Percentiles rank a stretch among this genome's conserved stretches.
phyloP scores from a whole-genome alignment of 2,113 vertebrate species.

The Macaca mulatta region DNA sequence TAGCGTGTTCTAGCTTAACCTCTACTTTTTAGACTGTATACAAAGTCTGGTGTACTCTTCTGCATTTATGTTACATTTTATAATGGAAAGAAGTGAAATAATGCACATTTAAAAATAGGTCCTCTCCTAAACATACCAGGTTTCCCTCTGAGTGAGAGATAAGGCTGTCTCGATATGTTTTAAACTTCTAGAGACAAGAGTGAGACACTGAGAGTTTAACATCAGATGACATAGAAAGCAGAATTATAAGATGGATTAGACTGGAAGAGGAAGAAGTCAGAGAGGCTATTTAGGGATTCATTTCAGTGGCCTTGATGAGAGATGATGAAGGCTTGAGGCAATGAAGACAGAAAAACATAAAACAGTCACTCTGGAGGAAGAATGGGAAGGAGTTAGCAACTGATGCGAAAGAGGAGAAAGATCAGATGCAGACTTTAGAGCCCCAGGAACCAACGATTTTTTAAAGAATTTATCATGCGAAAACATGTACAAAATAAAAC shows the following conservation, averaged over 20 bases:
- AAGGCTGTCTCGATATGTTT: not conserved
- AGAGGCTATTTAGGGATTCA: not conserved
- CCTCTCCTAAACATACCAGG: not conserved
- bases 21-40: not conserved
- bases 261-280: conserved; percentile 24
- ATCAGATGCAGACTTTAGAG: not conserved
- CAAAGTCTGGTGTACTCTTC: not conserved
- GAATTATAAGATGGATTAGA: not conserved
- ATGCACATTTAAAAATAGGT: not conserved
- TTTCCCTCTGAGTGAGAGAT: not conserved
- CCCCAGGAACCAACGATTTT: not conserved
- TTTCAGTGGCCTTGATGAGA: conserved; percentile 27
- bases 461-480: not conserved
- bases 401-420: not conserved
- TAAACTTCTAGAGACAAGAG: not conserved
- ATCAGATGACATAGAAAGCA: not conserved
- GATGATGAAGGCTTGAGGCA: not conserved
- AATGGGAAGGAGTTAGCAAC: not conserved
- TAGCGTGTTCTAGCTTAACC: not conserved
- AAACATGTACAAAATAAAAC: conserved; percentile 6
- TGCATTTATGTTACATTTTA: not conserved
- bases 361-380: conserved; percentile 29
- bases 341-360: not conserved
- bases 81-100: not conserved
- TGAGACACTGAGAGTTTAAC: not conserved